Evolutionary conservation across 1,140 invertebrate species (phyloP).

Genomic region (Ceratina australensis): DNA sequence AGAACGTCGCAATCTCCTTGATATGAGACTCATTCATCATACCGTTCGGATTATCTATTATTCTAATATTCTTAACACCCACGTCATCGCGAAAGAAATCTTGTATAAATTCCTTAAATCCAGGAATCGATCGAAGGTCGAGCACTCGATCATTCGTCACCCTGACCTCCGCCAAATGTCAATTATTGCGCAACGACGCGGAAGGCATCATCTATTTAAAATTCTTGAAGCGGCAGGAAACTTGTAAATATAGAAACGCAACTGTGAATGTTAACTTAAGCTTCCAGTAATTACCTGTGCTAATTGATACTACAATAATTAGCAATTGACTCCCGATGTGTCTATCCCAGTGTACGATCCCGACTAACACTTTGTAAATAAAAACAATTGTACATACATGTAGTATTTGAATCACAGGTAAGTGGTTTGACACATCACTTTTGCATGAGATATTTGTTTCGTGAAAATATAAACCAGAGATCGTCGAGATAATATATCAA

Average conservation of each 20-base stretch:
- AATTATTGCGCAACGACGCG: background rate
- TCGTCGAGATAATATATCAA: no score
- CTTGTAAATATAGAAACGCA: background rate
- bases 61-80: background rate
- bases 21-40: no score
- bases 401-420: no score
- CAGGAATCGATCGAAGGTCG: slow-evolving; percentile 1
- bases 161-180: slow-evolving; percentile 1
- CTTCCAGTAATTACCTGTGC: background rate
- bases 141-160: slow-evolving; percentile 5
- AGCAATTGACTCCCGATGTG: background rate
- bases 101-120: background rate
- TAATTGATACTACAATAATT: slow-evolving; percentile 17
- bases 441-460: no score
- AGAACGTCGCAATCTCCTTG: no score
- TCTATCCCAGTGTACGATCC: no score
- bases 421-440: no score
- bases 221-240: background rate
- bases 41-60: background rate
- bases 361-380: no score
- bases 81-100: background rate
- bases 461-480: no score
- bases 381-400: no score
- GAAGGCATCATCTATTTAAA: slow-evolving; percentile 4
- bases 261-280: background rate